These are phyloP conservation scores for Haemorhous mexicanus DNA, from an alignment of 2,113 vertebrate species.

Conservation along the genomic window DNA sequence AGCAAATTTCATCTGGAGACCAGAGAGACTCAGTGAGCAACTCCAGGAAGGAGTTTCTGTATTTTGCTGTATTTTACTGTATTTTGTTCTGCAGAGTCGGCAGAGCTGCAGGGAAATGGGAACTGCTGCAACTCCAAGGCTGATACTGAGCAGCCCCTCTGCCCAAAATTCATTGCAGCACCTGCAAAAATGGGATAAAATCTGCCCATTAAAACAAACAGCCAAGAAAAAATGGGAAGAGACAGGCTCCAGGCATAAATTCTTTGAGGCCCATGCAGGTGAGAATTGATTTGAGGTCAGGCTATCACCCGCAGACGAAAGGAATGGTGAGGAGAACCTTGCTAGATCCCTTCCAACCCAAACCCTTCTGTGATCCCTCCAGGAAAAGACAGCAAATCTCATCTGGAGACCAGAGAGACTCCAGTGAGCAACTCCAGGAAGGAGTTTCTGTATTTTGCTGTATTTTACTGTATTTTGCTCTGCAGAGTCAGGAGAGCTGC, in stretches of 20 bases:
- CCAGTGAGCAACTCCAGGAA: neutral
- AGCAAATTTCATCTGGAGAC: neutral
- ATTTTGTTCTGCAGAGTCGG: neutral
- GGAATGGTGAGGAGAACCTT: neutral
- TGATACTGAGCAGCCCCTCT: neutral
- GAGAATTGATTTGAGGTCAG: neutral
- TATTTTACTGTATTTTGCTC: too few relatives aligned
- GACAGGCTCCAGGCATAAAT: fast-evolving
- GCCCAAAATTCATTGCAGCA: neutral
- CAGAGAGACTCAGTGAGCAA: neutral
- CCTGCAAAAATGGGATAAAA: neutral
- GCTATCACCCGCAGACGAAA: fast-evolving
- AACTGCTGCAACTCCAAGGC: neutral
- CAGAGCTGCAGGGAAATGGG: neutral
- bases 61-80: neutral
- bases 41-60: neutral
- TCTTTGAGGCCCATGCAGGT: neutral
- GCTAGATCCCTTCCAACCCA: neutral
- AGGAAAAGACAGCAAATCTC: neutral
- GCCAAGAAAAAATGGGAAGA: neutral
- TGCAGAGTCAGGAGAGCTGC: too few relatives aligned
- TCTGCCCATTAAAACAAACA: neutral
- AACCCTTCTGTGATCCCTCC: neutral
- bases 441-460: too few relatives aligned
- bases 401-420: neutral